Base-by-base conservation (phyloP, 2,797 vertebrate species). In the Rhinoraja longicauda region DNA sequence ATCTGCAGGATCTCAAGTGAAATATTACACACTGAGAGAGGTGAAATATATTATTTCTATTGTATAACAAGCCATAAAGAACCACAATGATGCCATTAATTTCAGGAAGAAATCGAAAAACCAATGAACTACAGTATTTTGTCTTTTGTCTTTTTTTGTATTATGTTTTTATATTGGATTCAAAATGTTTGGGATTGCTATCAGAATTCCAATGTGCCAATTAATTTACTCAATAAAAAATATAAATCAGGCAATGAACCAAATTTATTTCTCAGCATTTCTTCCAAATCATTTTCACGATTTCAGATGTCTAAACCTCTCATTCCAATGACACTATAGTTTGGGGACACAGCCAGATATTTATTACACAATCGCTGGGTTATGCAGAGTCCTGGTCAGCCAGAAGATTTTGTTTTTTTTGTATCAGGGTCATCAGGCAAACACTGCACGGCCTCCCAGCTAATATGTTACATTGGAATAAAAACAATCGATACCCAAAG, bases 381-480 rank as follows among this genome's bases (percentile, higher is more conserved):
- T 91, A 91, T 91, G 88, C 88, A 91, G 88, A 91, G 88, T 72
- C 67, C 70, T 29, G 24, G 67, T 73, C 88, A 91, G 36, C 21
- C 88, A 73, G 39, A 45, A 53, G 67, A 72, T 32, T 90, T 62
- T 29, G 9, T 39, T 12, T 21, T 72, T n/a, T 29, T 91, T 64
- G 26, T 29, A 26, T 91, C 36, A 45, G 21, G 36, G 67, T 91
- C 88, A 91, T 26, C 67, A 29, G 88, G 21, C 39, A 53, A 92
- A 75, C 39, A 57, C 13, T 75, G 70, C 70, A 53, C 17, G 24
- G 24, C 67, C 70, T 73, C 53, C 26, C 29, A 57, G 19, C 39
- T 92, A 53, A 75, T 57, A 36, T 53, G 15, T 26, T 90, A 24
- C 36, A 90, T 19, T 19, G 88, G 64, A 90, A 53, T 72, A 45